Conservation (phyloP, 2,888 invertebrate species). For the Agrenia bidenticulata region DNA sequence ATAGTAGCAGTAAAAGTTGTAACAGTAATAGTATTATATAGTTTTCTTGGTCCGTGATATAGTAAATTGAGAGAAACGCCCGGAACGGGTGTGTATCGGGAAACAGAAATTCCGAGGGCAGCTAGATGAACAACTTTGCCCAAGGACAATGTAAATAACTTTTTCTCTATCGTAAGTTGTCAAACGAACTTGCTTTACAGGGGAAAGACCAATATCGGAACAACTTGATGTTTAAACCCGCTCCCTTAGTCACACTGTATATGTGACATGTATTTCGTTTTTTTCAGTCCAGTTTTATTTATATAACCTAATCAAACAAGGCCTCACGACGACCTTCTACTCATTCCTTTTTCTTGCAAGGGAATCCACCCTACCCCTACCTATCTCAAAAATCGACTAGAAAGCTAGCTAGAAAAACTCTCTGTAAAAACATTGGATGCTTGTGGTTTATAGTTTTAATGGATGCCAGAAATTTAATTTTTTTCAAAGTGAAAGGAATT, state of each 20-base stretch:
- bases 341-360: neutral
- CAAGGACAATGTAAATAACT: constrained; percentile 37
- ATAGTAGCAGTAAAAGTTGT: no score
- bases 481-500: no score
- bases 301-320: neutral
- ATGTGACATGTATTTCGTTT: neutral
- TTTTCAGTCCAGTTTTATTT: constrained; percentile 3
- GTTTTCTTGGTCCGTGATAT: no score
- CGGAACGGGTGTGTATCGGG: no score
- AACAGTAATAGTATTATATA: no score
- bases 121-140: constrained; percentile 40
- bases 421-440: no score
- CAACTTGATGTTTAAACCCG: neutral
- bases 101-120: neutral
- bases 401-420: no score
- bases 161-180: constrained; percentile 32
- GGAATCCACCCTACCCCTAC: neutral
- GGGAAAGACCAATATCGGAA: neutral
- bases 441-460: no score
- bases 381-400: no score
- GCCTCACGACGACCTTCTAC: neutral
- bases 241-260: neutral
- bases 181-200: constrained; percentile 11
- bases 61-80: neutral
- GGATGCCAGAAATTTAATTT: no score